Conservation (phyloP, 2,113 vertebrate species). For the Cromileptes altivelis region DNA sequence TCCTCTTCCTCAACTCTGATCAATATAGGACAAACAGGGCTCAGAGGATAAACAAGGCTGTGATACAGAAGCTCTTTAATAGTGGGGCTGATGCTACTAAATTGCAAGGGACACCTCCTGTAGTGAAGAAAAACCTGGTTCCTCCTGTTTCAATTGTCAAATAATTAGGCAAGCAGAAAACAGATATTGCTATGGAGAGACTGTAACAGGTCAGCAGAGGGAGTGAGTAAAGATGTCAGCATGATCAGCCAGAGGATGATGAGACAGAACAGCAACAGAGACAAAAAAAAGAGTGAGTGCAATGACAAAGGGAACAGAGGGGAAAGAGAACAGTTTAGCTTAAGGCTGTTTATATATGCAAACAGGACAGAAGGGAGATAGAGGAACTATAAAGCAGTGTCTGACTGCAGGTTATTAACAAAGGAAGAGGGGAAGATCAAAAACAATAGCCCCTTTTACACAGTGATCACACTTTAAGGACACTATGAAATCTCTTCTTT, state of each 20-base stretch:
- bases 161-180: constrained; percentile 15
- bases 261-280: constrained; percentile 7
- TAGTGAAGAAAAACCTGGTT: constrained; percentile 8
- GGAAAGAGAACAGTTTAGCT: not conserved
- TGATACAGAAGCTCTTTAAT: constrained; percentile 1
- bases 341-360: constrained; percentile 19
- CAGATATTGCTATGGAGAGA: not conserved
- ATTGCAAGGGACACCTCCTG: not conserved
- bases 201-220: not conserved
- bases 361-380: not conserved
- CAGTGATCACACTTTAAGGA: too few relatives aligned
- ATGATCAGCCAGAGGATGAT: not conserved
- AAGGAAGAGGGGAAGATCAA: not conserved
- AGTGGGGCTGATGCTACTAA: not conserved
- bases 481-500: too few relatives aligned
- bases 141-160: constrained; percentile 31
- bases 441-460: not conserved
- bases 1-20: not conserved
- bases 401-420: constrained; percentile 3
- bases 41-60: constrained; percentile 19
- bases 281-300: not conserved
- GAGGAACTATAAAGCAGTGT: constrained; percentile 12
- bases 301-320: constrained; percentile 20
- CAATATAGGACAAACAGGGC: constrained; percentile 1
- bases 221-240: not conserved